Evolutionary conservation across 2,797 vertebrate species (phyloP).

Genomic region (Diplodus puntazzo): DNA sequence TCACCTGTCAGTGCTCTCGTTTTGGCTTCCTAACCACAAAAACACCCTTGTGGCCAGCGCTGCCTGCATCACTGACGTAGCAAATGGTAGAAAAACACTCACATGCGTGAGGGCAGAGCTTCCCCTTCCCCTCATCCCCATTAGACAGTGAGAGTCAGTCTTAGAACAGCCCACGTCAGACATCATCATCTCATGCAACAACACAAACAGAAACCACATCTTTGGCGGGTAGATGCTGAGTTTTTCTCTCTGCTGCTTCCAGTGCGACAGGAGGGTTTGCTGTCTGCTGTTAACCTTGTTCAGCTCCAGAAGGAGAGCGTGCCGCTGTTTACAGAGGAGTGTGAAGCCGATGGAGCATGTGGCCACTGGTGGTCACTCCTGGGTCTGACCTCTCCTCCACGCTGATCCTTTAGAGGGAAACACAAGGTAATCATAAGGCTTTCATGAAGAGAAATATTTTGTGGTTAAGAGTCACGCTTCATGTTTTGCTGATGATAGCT

Average conservation of each 20-base stretch:
- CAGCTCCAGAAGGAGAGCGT: not conserved
- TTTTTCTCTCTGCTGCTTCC: not conserved
- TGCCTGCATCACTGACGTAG: not conserved
- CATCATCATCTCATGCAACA: not conserved
- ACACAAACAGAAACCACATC: conserved; percentile 14
- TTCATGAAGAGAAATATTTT: not conserved
- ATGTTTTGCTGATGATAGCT: conserved; percentile 13
- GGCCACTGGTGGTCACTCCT: not conserved
- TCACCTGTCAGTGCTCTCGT: not conserved
- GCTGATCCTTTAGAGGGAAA: conserved; percentile 10
- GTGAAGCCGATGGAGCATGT: conserved; percentile 29
- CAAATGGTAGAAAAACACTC: conserved; percentile 16
- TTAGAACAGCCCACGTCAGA: not conserved
- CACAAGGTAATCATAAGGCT: conserved; percentile 57
- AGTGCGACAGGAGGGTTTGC: not conserved
- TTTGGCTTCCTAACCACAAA: not conserved
- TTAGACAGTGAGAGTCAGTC: not conserved
- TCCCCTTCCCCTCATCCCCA: conserved; percentile 48
- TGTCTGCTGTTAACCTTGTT: conserved; percentile 2
- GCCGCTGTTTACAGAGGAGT: conserved; percentile 29
- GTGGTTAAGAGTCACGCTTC: not conserved
- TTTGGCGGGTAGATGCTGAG: not conserved
- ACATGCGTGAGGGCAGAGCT: conserved; percentile 33
- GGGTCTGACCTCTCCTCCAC: conserved; percentile 23
- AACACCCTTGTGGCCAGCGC: not conserved